These are phyloP conservation scores for Macrotrachela quadricornifera DNA, from an alignment of 1,140 invertebrate species.

Conservation along the genomic window DNA sequence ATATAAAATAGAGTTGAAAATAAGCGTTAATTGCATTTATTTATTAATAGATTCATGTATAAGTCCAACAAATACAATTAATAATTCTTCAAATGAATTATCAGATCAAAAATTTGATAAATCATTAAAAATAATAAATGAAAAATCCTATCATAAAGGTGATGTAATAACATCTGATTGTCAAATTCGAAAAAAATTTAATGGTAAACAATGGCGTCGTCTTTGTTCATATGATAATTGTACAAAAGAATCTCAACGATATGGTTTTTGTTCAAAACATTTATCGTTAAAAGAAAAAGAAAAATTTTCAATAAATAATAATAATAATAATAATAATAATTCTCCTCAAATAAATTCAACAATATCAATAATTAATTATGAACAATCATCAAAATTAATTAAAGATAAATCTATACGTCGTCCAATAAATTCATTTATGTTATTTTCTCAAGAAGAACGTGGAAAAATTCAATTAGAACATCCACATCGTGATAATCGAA, in stretches of 20 bases:
- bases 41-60: too few species aligned
- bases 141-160: constrained; percentile 38
- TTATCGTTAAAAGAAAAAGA: constrained; percentile 37
- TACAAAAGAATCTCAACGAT: constrained; percentile 81
- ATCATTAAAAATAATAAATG: too few species aligned
- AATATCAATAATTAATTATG: neutral
- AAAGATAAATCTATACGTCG: constrained; percentile 55
- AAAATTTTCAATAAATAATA: too few species aligned
- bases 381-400: constrained; percentile 39
- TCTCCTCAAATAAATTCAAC: neutral
- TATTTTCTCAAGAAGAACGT: constrained; percentile 89
- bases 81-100: too few species aligned
- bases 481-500: constrained; percentile 93
- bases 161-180: constrained; percentile 85
- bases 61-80: too few species aligned
- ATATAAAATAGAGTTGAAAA: too few species aligned
- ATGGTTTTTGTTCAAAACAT: constrained; percentile 85
- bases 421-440: constrained; percentile 99
- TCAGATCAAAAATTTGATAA: too few species aligned
- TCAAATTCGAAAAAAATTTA: constrained; percentile 92
- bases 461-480: constrained; percentile 77
- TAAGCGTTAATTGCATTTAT: too few species aligned
- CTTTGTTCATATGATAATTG: constrained; percentile 81
- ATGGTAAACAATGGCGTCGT: constrained; percentile 93
- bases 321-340: too few species aligned